Evolutionary conservation across 1,140 invertebrate genomes (phyloP).

Genomic region (Zaprionus ghesquierei): DNA sequence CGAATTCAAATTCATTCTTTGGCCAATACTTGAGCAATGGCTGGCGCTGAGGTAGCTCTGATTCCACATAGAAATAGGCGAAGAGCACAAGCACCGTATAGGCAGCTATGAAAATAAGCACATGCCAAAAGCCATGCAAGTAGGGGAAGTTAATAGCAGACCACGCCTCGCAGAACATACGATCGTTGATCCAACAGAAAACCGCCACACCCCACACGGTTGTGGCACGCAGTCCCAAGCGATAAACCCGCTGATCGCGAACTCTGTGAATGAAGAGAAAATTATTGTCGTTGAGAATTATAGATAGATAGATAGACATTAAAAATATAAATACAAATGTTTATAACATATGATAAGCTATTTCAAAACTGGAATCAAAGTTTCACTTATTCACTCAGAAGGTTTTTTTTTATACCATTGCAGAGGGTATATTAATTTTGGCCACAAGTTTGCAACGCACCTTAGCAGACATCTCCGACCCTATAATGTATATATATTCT

Average conservation of each 20-base stretch:
- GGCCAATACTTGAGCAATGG: slow-evolving; percentile 90
- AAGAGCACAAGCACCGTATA: slow-evolving; percentile 90
- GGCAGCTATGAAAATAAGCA: slow-evolving; percentile 90
- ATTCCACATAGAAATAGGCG: slow-evolving; percentile 90
- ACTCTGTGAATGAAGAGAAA: slow-evolving; percentile 84
- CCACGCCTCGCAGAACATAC: slow-evolving; percentile 91
- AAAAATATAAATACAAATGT: too few species aligned
- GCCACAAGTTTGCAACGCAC: too few species aligned
- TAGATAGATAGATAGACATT: neutral
- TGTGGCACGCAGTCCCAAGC: slow-evolving; percentile 87
- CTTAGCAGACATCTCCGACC: too few species aligned
- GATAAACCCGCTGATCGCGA: slow-evolving; percentile 86
- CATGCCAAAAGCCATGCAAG: slow-evolving; percentile 91
- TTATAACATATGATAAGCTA: too few species aligned
- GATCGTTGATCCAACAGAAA: slow-evolving; percentile 90
- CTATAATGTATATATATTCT: too few species aligned
- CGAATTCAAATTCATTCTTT: slow-evolving; percentile 88
- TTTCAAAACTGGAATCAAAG: too few species aligned
- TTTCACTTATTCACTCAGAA: too few species aligned
- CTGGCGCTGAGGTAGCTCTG: slow-evolving; percentile 87
- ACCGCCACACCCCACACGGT: slow-evolving; percentile 88
- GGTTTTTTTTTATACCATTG: too few species aligned
- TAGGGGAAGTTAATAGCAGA: slow-evolving; percentile 90
- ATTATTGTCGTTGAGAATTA: neutral
- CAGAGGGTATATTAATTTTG: too few species aligned